Conservation (phyloP, 2,113 vertebrate genomes). For the Tympanuchus pallidicinctus region DNA sequence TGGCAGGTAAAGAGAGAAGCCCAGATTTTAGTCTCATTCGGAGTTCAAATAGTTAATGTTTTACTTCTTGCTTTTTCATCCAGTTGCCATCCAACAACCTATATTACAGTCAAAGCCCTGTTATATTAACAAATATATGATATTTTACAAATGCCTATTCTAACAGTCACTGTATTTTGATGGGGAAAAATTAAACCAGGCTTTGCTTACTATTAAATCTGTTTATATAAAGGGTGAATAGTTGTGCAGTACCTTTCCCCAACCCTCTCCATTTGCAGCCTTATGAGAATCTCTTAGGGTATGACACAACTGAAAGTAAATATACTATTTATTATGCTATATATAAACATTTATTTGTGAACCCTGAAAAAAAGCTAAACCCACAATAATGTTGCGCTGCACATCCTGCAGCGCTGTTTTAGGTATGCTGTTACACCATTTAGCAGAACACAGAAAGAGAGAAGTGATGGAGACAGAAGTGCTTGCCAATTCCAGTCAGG, state of each 20-base stretch:
- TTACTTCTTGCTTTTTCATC: background rate
- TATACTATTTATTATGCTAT: background rate
- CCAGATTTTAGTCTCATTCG: background rate
- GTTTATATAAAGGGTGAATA: rapidly evolving
- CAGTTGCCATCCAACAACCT: background rate
- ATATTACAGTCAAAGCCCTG: background rate
- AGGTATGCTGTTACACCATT: background rate
- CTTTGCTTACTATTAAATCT: background rate
- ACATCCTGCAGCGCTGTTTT: background rate
- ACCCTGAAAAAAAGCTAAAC: background rate
- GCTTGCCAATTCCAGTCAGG: background rate
- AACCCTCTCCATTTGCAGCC: background rate
- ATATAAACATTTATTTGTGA: background rate
- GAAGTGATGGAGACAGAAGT: background rate
- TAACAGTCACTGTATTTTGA: rapidly evolving
- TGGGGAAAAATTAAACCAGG: background rate
- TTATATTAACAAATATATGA: background rate
- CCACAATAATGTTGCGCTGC: background rate
- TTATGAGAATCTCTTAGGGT: background rate
- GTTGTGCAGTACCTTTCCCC: rapidly evolving
- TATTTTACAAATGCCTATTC: background rate
- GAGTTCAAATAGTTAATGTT: background rate
- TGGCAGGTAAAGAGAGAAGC: background rate
- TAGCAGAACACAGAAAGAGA: background rate
- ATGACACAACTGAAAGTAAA: background rate